Evolutionary conservation across 2,113 vertebrate genomes (phyloP), one percentile per base, ranked within the genome.

Genomic region (Hucho hucho): DNA sequence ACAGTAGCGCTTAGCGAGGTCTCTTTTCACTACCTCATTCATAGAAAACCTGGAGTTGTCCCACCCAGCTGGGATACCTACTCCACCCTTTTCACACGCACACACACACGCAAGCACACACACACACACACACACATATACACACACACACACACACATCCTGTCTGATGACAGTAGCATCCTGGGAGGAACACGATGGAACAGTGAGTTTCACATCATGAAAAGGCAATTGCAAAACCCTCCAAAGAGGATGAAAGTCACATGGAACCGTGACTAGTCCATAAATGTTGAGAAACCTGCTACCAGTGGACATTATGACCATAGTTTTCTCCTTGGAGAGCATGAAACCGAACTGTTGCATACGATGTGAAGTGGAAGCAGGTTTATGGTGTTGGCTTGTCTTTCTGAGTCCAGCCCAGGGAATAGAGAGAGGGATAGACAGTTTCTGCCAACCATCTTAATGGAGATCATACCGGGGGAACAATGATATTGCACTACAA

Each of bases 11-110:
- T 69, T 25, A 47, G 65, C 79, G 74, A 58, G 72, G 75, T 75
- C 32, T 47, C 79, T 72, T 80, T 76, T 80, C 68, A 80, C 79
- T 69, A 69, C 66, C 67, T 73, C 77, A 81, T 83, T 87, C 80
- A 84, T 75, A 77, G 75, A 83, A 77, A 49, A 47, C 11, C 28
- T 14, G 6, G 24, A 26, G 16, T 29, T 67, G 18, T 49, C 63
- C 46, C 13, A 67, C 37, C 22, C 37, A 76, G n/a, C 9, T 58
- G 24, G 49, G 6, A 67, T 47, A 53, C 26, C 1, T 64, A 66
- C 64, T 9, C 68, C 66, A 26, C 14, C 25, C 1, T 16, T 58
- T 67, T 4, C 20, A 72, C 61, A 59, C 16, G 16, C 29, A 73
- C 72, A 56, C 74, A 32, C 25, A 56, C n/a, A 73, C 71, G 47